phyloP scores from a whole-genome alignment of 1,140 invertebrate species.

The Panulirus ornatus region DNA sequence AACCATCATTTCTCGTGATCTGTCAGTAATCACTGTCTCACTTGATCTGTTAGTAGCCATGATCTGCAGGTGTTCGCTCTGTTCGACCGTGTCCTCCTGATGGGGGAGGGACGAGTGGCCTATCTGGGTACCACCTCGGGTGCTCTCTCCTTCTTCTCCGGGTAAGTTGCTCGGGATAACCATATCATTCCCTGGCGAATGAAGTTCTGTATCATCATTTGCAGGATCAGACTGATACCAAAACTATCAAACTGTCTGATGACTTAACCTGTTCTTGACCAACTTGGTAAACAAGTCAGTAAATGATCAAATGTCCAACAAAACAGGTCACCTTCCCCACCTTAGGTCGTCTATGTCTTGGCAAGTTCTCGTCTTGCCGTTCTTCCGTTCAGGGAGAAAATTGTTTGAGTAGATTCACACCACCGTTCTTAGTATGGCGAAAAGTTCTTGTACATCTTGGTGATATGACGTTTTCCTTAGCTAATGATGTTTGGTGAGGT shows the following conservation, averaged over 20 bases:
- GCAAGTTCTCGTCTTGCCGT: too few species aligned
- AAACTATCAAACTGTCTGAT: background rate
- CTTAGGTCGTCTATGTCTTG: too few species aligned
- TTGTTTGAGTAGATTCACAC: too few species aligned
- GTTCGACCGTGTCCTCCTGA: conserved; percentile 92
- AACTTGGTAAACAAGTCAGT: too few species aligned
- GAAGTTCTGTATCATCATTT: background rate
- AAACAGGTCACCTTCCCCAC: too few species aligned
- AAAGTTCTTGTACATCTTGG: too few species aligned
- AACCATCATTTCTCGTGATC: background rate
- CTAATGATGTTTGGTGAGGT: too few species aligned
- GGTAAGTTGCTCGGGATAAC: conserved; percentile 83
- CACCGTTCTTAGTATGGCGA: too few species aligned
- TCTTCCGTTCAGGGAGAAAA: too few species aligned
- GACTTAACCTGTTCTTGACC: background rate
- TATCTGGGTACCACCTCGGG: conserved; percentile 90
- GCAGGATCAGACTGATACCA: background rate
- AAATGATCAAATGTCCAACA: too few species aligned
- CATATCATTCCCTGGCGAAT: background rate
- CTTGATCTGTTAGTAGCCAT: background rate
- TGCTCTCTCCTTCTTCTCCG: conserved; percentile 88
- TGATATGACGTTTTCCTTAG: too few species aligned
- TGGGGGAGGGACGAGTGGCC: conserved; percentile 94
- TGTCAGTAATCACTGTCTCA: too few species aligned
- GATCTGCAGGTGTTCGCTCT: conserved; percentile 88